phyloP scores from a whole-genome alignment of 1,140 invertebrate genomes.

The Heliconius himera region DNA sequence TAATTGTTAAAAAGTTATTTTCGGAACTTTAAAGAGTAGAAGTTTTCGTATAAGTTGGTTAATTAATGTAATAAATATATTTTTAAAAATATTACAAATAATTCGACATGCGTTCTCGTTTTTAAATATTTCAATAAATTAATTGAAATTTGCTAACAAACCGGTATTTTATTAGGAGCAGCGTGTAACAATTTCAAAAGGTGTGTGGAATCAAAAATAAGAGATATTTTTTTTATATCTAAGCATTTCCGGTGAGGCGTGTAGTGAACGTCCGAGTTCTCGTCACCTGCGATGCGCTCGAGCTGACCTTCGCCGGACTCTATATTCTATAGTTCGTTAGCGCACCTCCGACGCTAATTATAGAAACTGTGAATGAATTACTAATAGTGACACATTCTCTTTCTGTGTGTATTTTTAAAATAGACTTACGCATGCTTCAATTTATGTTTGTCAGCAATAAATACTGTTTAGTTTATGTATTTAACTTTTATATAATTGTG shows the following conservation, averaged over 20 bases:
- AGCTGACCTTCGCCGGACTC: constrained; percentile 53
- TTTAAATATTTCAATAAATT: not conserved
- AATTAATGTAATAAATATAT: not conserved
- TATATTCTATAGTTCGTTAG: constrained; percentile 49
- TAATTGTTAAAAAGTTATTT: not conserved
- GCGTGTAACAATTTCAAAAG: not conserved
- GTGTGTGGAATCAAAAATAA: not conserved
- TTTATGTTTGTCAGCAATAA: constrained; percentile 5
- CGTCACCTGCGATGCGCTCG: constrained; percentile 49
- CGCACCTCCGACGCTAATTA: constrained; percentile 58
- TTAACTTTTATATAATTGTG: not conserved
- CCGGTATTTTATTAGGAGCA: constrained; percentile 8
- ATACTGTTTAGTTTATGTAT: not conserved
- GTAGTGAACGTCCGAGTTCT: constrained; percentile 18
- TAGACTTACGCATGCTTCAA: constrained; percentile 13
- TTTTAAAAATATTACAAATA: not conserved
- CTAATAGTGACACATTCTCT: constrained; percentile 48
- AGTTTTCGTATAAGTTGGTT: not conserved
- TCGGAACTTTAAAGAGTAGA: not conserved
- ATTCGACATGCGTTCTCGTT: not conserved
- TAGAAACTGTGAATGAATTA: constrained; percentile 51
- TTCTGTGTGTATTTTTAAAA: constrained; percentile 36
- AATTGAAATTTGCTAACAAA: constrained; percentile 14
- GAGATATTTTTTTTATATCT: constrained; percentile 18
- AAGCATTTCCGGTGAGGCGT: constrained; percentile 26